Evolutionary conservation across 1,140 invertebrate species (phyloP).

Genomic region (Drosophila littoralis): DNA sequence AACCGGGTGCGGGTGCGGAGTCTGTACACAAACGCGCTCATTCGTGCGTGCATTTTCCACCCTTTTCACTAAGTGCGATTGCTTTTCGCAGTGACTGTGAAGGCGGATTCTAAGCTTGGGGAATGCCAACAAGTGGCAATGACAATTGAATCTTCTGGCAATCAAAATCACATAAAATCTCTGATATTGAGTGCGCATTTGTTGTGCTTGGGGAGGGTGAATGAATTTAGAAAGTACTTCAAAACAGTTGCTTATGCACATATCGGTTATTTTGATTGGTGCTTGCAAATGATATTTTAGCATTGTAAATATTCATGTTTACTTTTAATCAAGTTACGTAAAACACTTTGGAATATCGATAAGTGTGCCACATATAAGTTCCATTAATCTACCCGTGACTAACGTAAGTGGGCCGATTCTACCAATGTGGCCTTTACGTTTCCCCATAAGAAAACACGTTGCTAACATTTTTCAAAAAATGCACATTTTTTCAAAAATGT

Average conservation of each 20-base stretch:
- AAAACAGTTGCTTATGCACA: conserved; percentile 34
- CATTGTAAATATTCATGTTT: conserved; percentile 3
- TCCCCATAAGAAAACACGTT: too few species aligned
- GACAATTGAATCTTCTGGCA: conserved; percentile 50
- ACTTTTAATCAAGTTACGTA: conserved; percentile 1
- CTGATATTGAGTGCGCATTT: conserved; percentile 12
- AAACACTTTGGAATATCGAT: not conserved
- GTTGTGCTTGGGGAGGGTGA: not conserved
- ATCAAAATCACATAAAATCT: conserved; percentile 46
- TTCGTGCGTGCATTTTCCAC: conserved; percentile 63
- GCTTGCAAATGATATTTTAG: conserved; percentile 4
- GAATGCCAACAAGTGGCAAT: conserved; percentile 46
- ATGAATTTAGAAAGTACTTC: conserved; percentile 19
- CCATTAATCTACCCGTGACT: not conserved
- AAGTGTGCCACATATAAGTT: not conserved
- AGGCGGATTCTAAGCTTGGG: conserved; percentile 3
- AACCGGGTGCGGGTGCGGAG: not conserved
- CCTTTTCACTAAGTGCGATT: conserved; percentile 63
- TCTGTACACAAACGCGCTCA: conserved; percentile 35
- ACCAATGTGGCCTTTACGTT: too few species aligned
- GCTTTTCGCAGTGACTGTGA: conserved; percentile 29
- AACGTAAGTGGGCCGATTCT: too few species aligned
- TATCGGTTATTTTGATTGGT: conserved; percentile 16
- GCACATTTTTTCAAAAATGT: too few species aligned
- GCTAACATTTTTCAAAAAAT: too few species aligned